Evolutionary conservation across 2,797 vertebrate species (phyloP).

Genomic region (Esox masquinongy): DNA sequence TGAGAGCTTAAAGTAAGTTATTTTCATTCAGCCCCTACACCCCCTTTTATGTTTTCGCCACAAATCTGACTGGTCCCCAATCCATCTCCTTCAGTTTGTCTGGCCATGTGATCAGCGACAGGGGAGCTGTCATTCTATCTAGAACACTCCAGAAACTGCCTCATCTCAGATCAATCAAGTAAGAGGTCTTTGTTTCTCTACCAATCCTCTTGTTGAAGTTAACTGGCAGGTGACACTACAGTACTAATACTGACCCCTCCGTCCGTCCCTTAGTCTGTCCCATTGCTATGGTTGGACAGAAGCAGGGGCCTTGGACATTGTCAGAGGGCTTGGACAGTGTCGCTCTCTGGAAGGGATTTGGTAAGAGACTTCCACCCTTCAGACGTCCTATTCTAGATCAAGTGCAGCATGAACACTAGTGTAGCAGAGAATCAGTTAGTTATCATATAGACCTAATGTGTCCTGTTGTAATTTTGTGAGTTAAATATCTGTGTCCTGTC

Average conservation of each 20-base stretch:
- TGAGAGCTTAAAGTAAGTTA: conserved; percentile 46
- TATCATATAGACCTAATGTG: not conserved
- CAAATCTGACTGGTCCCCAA: not conserved
- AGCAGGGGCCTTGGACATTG: conserved; percentile 51
- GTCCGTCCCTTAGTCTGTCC: conserved; percentile 64
- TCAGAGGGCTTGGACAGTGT: conserved; percentile 58
- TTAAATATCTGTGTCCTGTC: conserved; percentile 17
- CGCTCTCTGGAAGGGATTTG: conserved; percentile 60
- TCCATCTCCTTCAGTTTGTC: conserved; percentile 69
- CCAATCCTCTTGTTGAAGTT: not conserved
- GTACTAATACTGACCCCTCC: conserved; percentile 13
- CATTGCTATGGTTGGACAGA: conserved; percentile 56
- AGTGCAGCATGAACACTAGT: not conserved
- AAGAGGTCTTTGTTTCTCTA: not conserved
- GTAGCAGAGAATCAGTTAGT: not conserved
- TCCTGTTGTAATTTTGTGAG: not conserved
- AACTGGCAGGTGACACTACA: not conserved
- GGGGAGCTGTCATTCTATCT: conserved; percentile 51
- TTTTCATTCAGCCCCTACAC: not conserved
- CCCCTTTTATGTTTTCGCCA: not conserved
- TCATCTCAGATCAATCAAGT: not conserved
- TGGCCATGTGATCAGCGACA: conserved; percentile 63
- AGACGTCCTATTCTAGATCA: not conserved
- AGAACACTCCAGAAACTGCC: conserved; percentile 48
- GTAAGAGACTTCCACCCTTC: conserved; percentile 47